Percentiles rank a stretch among this genome's conserved stretches.
phyloP scores from a whole-genome alignment of 2,888 invertebrate genomes.

The Odontothrips loti region DNA sequence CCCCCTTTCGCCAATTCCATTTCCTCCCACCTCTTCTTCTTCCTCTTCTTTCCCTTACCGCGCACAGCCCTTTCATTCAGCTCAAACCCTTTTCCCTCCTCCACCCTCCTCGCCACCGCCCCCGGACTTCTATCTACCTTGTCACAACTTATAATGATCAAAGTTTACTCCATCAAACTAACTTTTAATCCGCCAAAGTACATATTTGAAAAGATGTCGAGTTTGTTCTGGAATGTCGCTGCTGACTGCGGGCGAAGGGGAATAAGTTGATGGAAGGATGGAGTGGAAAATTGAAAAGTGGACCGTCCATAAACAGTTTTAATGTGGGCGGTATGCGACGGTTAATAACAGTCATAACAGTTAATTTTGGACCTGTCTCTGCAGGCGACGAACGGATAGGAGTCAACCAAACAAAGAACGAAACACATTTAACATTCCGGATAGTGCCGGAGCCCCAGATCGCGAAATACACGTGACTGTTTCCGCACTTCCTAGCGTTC shows the following conservation, averaged over 20 bases:
- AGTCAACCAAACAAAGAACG: too few relatives aligned
- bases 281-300: not conserved
- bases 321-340: not conserved
- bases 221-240: not conserved
- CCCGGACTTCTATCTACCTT: slow-evolving; percentile 16
- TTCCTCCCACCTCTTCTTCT: not conserved
- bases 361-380: too few relatives aligned
- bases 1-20: not conserved
- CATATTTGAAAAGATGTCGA: slow-evolving; percentile 15
- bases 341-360: too few relatives aligned
- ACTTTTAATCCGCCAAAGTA: slow-evolving; percentile 16
- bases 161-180: slow-evolving; percentile 19
- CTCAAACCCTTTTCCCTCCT: not conserved
- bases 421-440: too few relatives aligned
- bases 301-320: not conserved
- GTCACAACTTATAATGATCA: slow-evolving; percentile 22
- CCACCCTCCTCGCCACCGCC: not conserved
- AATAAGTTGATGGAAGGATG: not conserved
- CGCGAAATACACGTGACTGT: too few relatives aligned
- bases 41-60: not conserved
- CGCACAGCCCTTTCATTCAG: not conserved
- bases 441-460: too few relatives aligned
- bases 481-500: too few relatives aligned
- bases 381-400: too few relatives aligned
- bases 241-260: not conserved